Evolutionary conservation across 2,113 vertebrate genomes (phyloP), one percentile per base, ranked within the genome.

Genomic region (Notarius quadriscutis): DNA sequence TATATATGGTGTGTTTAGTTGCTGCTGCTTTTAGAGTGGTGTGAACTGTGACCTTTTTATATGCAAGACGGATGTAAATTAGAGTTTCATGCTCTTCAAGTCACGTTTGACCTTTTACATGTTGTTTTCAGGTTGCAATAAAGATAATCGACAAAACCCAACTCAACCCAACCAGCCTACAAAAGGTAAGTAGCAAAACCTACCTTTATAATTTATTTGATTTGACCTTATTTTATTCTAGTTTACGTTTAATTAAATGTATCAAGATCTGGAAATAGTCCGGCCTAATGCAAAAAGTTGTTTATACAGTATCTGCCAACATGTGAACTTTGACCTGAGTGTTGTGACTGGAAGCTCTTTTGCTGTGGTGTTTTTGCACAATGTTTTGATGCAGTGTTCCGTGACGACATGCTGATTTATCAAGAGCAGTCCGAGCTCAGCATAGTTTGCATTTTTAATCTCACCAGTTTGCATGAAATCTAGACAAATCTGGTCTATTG

Each of bases 131-230:
- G 96, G 96, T 96, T 0, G 95, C 96, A 71, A 95, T 96, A 90
- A 96, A 96, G 91, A 96, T 96, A 83, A 96, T 96, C 0, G 95
- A 96, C 90, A 96, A 96, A 90, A 94, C 92, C n/a, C 93, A 94
- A 86, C 93, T 95, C 77, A 95, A 95, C 87, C 93, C 94, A 10
- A 93, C 92, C 15, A 95, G 94, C 86, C 91, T 95, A 7, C 94
- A 95, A 78, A 95, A 95, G 92, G 94, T 94, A 90, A 90, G 50
- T 75, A 15, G 22, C 69, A 63, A 22, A 5, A 75, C 81, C 0
- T 18, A 7, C 27, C 55, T 62, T 20, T 57, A 34, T 78, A 48
- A 65, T 51, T 82, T 30, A 84, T 58, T 67, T n/a, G 12, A 62
- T 65, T 27, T 85, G 8, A 20, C 20, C 12, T 75, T 75, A 62